Evolutionary conservation across 2,888 invertebrate genomes (phyloP).

Genomic region (Coelinius sp.): DNA sequence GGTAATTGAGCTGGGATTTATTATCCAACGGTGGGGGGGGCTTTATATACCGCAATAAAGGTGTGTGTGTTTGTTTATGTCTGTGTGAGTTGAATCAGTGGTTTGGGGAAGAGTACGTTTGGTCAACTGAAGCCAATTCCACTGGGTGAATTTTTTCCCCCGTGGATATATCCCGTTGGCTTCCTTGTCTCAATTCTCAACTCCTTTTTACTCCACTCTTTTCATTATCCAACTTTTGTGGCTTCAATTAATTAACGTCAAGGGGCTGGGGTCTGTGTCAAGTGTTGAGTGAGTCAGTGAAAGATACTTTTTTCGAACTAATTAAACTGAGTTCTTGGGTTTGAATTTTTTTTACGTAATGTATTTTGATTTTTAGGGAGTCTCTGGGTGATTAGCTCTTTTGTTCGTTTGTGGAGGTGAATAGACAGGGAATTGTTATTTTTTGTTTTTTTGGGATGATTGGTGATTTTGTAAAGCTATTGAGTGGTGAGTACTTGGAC

Average conservation of each 20-base stretch:
- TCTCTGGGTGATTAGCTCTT: not conserved
- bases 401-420: no score
- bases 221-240: constrained; percentile 22
- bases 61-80: constrained; percentile 7
- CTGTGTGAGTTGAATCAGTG: constrained; percentile 15
- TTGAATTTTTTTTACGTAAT: not conserved
- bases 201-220: not conserved
- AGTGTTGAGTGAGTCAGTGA: constrained; percentile 22
- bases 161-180: not conserved
- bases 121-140: constrained; percentile 7
- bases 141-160: not conserved
- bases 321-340: constrained; percentile 13
- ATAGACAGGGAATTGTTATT: no score
- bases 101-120: not conserved
- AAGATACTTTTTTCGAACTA: constrained; percentile 16
- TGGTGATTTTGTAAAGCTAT: no score
- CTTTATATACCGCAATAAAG: constrained; percentile 19
- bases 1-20: constrained; percentile 17
- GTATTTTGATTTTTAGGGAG: not conserved
- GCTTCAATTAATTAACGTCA: constrained; percentile 21
- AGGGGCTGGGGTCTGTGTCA: constrained; percentile 4
- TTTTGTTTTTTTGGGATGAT: no score
- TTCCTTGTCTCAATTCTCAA: constrained; percentile 7
- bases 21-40: constrained; percentile 5
- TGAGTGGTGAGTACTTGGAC: no score